Evolutionary conservation across 2,113 vertebrate species (phyloP).

Genomic region (Psettodes erumei): DNA sequence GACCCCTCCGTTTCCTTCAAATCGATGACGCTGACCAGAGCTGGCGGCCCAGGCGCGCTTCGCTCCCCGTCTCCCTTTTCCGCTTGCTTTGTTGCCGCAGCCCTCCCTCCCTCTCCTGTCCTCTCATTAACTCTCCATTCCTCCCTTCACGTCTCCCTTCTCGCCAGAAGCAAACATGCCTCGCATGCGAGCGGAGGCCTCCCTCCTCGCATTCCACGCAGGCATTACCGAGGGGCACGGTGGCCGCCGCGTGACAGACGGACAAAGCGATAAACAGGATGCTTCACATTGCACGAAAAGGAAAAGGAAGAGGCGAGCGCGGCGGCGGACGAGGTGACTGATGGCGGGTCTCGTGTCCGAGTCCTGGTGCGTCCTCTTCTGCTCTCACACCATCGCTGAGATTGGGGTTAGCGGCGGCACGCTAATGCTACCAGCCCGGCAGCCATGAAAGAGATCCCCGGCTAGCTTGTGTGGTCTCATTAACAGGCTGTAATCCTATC

Average conservation of each 20-base stretch:
- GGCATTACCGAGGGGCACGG: neutral
- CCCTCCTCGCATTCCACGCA: neutral
- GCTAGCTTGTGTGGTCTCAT: slow-evolving; percentile 45
- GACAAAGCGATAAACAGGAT: neutral
- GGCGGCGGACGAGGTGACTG: neutral
- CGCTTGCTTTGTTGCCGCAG: neutral
- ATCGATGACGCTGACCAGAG: slow-evolving; percentile 19
- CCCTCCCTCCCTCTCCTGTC: slow-evolving; percentile 23
- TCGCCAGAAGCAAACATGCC: slow-evolving; percentile 37
- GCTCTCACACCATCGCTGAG: slow-evolving; percentile 15
- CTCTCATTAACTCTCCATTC: slow-evolving; percentile 41
- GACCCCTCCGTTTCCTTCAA: slow-evolving; percentile 34
- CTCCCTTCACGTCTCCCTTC: slow-evolving; percentile 26
- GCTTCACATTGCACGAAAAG: neutral
- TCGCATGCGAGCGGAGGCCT: neutral
- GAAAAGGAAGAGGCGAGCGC: neutral
- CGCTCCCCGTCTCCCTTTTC: neutral
- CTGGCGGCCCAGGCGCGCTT: neutral
- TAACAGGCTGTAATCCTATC: slow-evolving; percentile 60
- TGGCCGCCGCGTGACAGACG: neutral
- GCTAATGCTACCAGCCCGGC: slow-evolving; percentile 17
- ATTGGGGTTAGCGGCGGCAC: slow-evolving; percentile 11
- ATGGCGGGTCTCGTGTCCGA: neutral
- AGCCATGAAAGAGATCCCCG: slow-evolving; percentile 23
- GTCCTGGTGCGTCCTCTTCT: neutral